A percentile compares a stretch with the other conserved stretches of the same genome.
These are phyloP conservation scores for Gnathonemus echidnorhynchus DNA, from an alignment of 2,113 vertebrate species.

Conservation along the genomic window DNA sequence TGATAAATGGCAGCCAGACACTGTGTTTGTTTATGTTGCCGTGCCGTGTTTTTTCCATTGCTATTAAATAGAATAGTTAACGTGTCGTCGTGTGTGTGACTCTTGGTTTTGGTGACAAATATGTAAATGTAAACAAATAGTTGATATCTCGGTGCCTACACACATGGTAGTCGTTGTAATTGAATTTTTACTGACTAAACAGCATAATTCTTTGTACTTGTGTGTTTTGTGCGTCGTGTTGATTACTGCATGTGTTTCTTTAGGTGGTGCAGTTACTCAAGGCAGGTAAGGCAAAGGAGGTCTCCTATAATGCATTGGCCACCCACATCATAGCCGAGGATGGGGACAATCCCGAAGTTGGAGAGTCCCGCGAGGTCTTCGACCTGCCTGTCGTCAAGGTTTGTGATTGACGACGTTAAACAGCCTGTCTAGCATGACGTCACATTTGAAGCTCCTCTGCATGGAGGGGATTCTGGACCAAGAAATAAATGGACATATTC, in stretches of 20 bases:
- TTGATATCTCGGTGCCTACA: background rate
- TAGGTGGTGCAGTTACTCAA: slow-evolving; percentile 89
- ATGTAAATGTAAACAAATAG: background rate
- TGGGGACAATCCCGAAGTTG: slow-evolving; percentile 91
- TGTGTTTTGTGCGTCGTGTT: background rate
- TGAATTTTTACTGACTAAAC: background rate
- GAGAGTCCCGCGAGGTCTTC: slow-evolving; percentile 93
- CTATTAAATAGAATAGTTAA: background rate
- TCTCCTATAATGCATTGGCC: slow-evolving; percentile 91
- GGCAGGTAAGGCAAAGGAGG: slow-evolving; percentile 91
- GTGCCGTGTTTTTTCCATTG: background rate
- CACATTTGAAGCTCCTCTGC: background rate
- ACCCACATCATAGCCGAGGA: slow-evolving; percentile 95
- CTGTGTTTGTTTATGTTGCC: background rate
- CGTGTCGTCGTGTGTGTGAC: background rate
- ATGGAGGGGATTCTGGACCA: background rate
- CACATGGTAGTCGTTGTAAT: background rate
- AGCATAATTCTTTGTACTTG: background rate
- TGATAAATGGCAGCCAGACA: background rate
- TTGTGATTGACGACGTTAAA: background rate
- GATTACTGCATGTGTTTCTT: background rate
- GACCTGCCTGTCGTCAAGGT: slow-evolving; percentile 96
- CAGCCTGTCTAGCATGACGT: background rate
- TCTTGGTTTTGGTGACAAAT: background rate
- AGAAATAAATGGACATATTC: background rate